Percentiles rank a stretch among this genome's conserved stretches.
Conservation (phyloP, 2,888 invertebrate species). For the Phortica okadai region DNA sequence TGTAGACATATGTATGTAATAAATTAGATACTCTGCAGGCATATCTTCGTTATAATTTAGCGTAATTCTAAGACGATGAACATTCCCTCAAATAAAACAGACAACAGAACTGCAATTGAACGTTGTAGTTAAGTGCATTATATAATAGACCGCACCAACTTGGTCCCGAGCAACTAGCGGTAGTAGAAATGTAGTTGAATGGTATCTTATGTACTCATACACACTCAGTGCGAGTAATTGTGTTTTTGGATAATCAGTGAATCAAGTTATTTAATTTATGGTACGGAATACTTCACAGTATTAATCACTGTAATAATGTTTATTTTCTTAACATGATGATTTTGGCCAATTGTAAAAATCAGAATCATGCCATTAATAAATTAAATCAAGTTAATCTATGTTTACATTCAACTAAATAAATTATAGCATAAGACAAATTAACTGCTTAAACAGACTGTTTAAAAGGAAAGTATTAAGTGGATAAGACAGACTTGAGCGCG, state of each 20-base stretch:
- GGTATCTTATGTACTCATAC: no score
- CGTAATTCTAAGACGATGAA: background rate
- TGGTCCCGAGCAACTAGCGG: no score
- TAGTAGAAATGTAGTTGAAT: no score
- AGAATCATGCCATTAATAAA: background rate
- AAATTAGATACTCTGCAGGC: background rate
- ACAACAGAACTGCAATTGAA: background rate
- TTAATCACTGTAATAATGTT: no score
- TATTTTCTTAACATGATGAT: no score
- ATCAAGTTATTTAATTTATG: slow-evolving; percentile 65
- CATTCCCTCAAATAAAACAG: background rate
- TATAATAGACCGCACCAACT: background rate
- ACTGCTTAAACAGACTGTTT: no score
- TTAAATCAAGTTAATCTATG: background rate
- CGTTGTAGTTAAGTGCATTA: background rate
- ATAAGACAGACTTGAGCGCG: slow-evolving; percentile 46
- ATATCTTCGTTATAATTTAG: background rate
- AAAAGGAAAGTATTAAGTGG: no score
- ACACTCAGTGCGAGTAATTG: background rate
- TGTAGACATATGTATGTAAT: background rate
- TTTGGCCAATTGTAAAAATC: no score
- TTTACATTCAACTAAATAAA: no score
- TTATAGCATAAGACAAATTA: no score
- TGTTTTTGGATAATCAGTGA: slow-evolving; percentile 54
- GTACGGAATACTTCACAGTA: slow-evolving; percentile 34